A percentile compares a stretch with the other conserved stretches of the same genome.
These are phyloP conservation scores for Pecten maximus DNA, from an alignment of 2,888 invertebrate genomes.

Conservation along the genomic window DNA sequence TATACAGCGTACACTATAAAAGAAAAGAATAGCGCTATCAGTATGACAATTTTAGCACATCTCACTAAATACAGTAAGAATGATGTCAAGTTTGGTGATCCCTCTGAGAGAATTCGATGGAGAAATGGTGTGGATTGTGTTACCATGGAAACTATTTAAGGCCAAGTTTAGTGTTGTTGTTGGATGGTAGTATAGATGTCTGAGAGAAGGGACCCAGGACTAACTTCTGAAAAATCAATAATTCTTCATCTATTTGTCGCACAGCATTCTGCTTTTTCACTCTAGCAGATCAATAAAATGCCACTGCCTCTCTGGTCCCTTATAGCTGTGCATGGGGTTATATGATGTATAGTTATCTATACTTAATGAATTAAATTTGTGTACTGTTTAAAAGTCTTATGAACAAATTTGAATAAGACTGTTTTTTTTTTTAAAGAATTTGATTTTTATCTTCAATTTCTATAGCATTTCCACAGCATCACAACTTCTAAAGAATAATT, in stretches of 20 bases:
- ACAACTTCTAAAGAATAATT: conserved; percentile 8
- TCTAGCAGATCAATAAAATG: conserved; percentile 11
- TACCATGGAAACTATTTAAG: conserved; percentile 8
- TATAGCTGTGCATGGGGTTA: neutral
- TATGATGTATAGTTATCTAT: neutral
- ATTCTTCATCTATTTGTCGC: conserved; percentile 33
- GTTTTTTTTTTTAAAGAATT: too few relatives aligned
- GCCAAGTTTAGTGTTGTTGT: conserved; percentile 20
- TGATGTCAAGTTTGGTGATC: neutral
- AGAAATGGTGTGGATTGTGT: conserved; percentile 27
- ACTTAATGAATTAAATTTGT: neutral
- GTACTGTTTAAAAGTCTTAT: too few relatives aligned
- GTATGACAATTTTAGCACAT: too few relatives aligned
- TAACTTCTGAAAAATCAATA: conserved; percentile 35
- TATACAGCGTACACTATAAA: too few relatives aligned
- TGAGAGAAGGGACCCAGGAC: conserved; percentile 31
- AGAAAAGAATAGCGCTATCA: too few relatives aligned
- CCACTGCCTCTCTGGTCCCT: neutral
- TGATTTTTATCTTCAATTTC: too few relatives aligned
- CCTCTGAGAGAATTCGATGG: neutral
- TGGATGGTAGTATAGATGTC: conserved; percentile 31
- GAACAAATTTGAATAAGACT: too few relatives aligned
- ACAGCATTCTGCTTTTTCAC: conserved; percentile 35
- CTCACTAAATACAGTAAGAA: too few relatives aligned
- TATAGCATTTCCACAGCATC: too few relatives aligned